Base-by-base conservation (phyloP, 37 sponge, comb jelly and placozoan species). In the Cliona cf. orientalis region DNA sequence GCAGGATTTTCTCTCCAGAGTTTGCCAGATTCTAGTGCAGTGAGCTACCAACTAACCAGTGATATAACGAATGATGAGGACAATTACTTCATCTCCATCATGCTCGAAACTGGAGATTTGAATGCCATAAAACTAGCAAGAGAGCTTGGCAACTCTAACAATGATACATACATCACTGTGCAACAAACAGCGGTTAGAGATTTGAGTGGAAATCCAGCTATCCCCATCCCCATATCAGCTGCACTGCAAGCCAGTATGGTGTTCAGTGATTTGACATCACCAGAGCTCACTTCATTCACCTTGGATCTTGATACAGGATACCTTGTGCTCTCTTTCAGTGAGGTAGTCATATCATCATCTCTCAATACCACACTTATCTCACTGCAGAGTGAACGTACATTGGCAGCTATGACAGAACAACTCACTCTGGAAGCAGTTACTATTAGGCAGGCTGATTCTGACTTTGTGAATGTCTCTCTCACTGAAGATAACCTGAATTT, bases 161-260 rank as follows among this genome's bases (percentile, higher is more conserved):
- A 26, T 25, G 81, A 85, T 32, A 93, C 97, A 31, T 96, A 68
- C 84, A 60, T 91, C 46, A 74, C 94, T 22, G 57, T 96, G 5
- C 9, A 26, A 12, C 37, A 83, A 2, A 70, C 19, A 33, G 66
- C 80, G 12, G 69, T 88, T 21, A 42, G 45, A 19, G 97, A 96
- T 60, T 43, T 91, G 44, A 82, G 71, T 71, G 79, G 75, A 2
- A 87, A 91, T 66, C 41, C 36, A 0, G 43, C 76, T 23, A 25
- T 49, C 11, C 39, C 49, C 17, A 77, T 93, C 23, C 60, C 42
- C 36, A 26, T 79, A 41, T 62, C 59, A 3, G 28, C 43, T 66
- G 88, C 94, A 19, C 22, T 90, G 5, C 80, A 42, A 42, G 97
- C 82, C 38, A 62, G 72, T 49, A 56, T 12, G 0, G 69, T 90